Evolutionary conservation across 2,888 invertebrate genomes (phyloP), one percentile per base, ranked within the genome.

Genomic region (Cylloceria caligata): DNA sequence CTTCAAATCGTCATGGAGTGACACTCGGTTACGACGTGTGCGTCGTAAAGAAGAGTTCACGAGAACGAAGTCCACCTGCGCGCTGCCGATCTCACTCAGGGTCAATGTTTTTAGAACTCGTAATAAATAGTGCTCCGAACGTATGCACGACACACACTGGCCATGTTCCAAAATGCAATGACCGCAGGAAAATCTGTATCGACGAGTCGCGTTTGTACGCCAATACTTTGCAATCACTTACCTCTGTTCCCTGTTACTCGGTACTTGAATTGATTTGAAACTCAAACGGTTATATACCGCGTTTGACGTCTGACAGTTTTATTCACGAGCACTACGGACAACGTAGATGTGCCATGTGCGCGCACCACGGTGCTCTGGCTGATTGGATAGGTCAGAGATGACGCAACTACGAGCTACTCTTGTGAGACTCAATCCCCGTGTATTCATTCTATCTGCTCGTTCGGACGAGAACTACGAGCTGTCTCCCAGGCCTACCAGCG

Each of bases 341-440:
- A 57, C 21, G 52, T 27, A 34, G 60, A 78, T 57, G 68, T 78
- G 81, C 86, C 85, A 85, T 85, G 82, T 80, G 85, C 83, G 71
- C 72, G 73, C 73, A 75, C 52, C 55, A 81, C 81, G 67, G 67
- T 67, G 71, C 69, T 79, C 75, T 74, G 74, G 36, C 71, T 81
- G 69, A 74, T 86, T 80, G 81, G 84, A 86, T 86, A 87, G 86
- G 84, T 86, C 84, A 81, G 67, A 82, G 81, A 86, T 89, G 89
- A 89, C 84, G 89, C 87, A 89, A 89, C 80, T 80, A 13, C 19
- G 79, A 72, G 75, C 79, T 75, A 79, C 74, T 75, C 55, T 79
- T 49, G 60, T 62, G 52, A 52, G 52, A n/a, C 52, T 21, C 11
- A 5, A 6, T 3, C 21, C 11, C 52, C 11, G 49, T 24, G 21